Evolutionary conservation across 2,797 vertebrate species (phyloP), one percentile per base, ranked within the genome.

Genomic region (Mastacembelus armatus): DNA sequence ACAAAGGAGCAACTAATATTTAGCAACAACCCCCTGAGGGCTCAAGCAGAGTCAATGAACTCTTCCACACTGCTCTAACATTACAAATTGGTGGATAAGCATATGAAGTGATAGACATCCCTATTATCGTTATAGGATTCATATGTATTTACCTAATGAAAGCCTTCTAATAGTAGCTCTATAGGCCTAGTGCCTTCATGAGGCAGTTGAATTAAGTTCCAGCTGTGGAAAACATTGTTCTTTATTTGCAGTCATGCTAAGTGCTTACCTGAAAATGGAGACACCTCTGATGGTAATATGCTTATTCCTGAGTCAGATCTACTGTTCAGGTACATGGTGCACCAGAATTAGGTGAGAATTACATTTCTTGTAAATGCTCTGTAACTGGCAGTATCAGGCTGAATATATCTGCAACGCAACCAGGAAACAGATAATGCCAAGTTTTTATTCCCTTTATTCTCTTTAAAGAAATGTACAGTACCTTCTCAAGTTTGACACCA

Each of bases 221-320:
- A 82, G 61, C 62, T 85, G 79, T 60, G 40, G 52, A 78, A 75
- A 80, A 78, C 33, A 51, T 42, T 49, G 45, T 59, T 48, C 66
- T 77, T 15, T 56, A 64, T 67, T 56, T 64, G 49, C 54, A 62
- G 84, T 67, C 74, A 80, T 75, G 72, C 50, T 79, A 71, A 73
- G 61, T 62, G 35, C 79, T 85, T 73, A 84, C 77, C 70, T 86
- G 85, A 85, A 89, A 91, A 88, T 27, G 26, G 71, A 90, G 72
- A 89, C 84, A 82, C 52, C 27, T 84, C 84, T 71, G 12, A 55
- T 71, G 87, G 85, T 87, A 90, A 32, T 71, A 59, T 80, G 76
- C 78, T 85, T 83, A 78, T 85, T 79, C 77, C 49, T 5, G 58
- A 76, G 44, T 76, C 61, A 63, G 50, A 81, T 85, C 69, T 56